These are phyloP conservation scores for Mionectes macconnelli DNA, from an alignment of 2,113 vertebrate genomes.

Conservation along the genomic window DNA sequence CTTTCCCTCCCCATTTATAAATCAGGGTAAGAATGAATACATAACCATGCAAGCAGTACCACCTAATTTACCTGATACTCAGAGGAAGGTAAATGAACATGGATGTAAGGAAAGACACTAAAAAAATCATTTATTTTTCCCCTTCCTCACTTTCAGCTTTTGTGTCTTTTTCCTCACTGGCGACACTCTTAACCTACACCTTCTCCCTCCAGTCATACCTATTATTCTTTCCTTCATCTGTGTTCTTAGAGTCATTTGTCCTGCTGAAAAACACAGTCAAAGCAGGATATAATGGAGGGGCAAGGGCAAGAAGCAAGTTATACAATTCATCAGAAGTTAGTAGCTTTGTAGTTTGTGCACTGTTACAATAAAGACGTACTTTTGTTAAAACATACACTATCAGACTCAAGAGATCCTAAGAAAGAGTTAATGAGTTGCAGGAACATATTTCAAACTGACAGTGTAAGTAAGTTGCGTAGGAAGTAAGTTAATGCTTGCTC, in stretches of 20 bases:
- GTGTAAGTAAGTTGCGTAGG: slow-evolving; percentile 1
- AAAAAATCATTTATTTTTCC: not conserved
- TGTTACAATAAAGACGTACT: not conserved
- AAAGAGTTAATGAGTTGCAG: not conserved
- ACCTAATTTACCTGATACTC: not conserved
- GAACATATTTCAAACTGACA: slow-evolving; percentile 32
- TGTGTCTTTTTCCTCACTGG: not conserved
- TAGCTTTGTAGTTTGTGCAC: not conserved
- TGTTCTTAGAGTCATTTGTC: not conserved
- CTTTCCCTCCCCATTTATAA: not conserved
- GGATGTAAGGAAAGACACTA: not conserved
- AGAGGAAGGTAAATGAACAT: not conserved
- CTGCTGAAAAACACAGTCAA: not conserved
- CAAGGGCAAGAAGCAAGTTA: not conserved
- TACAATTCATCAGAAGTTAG: not conserved
- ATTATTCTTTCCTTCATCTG: not conserved
- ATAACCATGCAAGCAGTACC: not conserved
- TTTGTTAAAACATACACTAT: not conserved
- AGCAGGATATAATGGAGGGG: not conserved
- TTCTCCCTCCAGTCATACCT: not conserved
- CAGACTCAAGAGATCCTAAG: not conserved
- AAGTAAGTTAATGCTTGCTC: slow-evolving; percentile 20
- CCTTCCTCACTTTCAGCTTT: not conserved
- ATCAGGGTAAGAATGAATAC: not conserved
- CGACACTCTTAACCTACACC: not conserved